Evolutionary conservation across 53 echinoderm and acorn worm genomes (phyloP).

Genomic region (Stichopus horrens): DNA sequence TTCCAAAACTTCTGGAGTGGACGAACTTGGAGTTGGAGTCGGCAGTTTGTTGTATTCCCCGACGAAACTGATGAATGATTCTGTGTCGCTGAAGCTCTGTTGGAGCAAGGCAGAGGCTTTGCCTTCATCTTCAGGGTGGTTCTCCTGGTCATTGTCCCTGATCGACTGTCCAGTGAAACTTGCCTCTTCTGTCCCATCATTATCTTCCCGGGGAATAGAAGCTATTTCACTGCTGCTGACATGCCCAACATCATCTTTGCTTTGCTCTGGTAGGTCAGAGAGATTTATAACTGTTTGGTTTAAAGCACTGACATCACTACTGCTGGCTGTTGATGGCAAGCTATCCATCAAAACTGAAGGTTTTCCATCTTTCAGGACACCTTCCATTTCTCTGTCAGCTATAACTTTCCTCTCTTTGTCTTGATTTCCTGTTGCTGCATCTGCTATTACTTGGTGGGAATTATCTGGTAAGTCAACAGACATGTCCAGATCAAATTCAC

Average conservation of each 20-base stretch:
- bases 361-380: not conserved
- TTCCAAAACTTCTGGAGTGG: conserved; percentile 35
- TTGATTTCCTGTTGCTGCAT: not conserved
- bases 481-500: not conserved
- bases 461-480: conserved; percentile 36
- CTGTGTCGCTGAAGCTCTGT: conserved; percentile 81
- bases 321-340: conserved; percentile 46
- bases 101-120: conserved; percentile 13
- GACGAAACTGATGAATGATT: conserved; percentile 76
- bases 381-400: not conserved
- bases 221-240: not conserved
- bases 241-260: not conserved
- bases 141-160: not conserved
- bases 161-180: not conserved
- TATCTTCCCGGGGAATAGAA: not conserved
- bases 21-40: conserved; percentile 48
- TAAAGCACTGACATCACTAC: conserved; percentile 72
- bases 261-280: conserved; percentile 58
- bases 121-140: conserved; percentile 5
- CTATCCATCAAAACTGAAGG: not conserved
- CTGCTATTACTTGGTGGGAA: not conserved
- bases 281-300: conserved; percentile 84
- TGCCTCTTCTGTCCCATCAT: not conserved
- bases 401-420: not conserved
- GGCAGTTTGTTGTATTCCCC: conserved; percentile 87